These are phyloP conservation scores for Ciona savignyi DNA, from an alignment of 23 tunicate genomes.

Conservation along the genomic window DNA sequence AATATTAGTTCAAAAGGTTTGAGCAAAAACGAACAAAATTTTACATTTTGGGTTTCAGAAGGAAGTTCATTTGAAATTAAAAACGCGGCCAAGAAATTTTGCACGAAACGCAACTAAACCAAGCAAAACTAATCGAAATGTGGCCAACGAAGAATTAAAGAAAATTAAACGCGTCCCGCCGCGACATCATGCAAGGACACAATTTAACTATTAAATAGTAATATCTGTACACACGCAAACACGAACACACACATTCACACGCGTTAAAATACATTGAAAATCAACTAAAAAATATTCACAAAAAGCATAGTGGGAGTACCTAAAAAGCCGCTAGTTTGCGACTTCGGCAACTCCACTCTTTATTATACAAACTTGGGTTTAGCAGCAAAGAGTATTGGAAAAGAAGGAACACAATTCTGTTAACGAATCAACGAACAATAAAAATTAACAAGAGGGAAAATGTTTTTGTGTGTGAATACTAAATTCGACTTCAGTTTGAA, in stretches of 20 bases:
- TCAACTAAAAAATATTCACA: not conserved
- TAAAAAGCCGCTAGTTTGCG: not conserved
- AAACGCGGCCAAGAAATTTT: not conserved
- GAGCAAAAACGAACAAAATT: no score
- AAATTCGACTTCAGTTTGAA: no score
- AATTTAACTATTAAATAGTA: not conserved
- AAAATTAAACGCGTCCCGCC: not conserved
- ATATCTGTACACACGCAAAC: not conserved
- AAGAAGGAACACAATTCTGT: no score
- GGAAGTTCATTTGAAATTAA: not conserved
- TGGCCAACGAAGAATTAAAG: not conserved
- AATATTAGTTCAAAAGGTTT: no score
- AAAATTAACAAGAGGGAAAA: no score
- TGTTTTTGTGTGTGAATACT: no score
- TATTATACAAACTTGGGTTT: not conserved
- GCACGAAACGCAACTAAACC: not conserved
- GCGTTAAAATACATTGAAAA: not conserved
- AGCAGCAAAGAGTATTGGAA: slow-evolving; percentile 24
- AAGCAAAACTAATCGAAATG: not conserved
- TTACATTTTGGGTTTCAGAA: not conserved
- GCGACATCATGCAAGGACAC: not conserved
- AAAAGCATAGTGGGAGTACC: not conserved
- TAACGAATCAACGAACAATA: no score
- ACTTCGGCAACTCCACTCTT: not conserved
- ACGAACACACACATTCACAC: not conserved